Conservation (phyloP, 2,888 invertebrate genomes). For the Kryphioiulus occultus region DNA sequence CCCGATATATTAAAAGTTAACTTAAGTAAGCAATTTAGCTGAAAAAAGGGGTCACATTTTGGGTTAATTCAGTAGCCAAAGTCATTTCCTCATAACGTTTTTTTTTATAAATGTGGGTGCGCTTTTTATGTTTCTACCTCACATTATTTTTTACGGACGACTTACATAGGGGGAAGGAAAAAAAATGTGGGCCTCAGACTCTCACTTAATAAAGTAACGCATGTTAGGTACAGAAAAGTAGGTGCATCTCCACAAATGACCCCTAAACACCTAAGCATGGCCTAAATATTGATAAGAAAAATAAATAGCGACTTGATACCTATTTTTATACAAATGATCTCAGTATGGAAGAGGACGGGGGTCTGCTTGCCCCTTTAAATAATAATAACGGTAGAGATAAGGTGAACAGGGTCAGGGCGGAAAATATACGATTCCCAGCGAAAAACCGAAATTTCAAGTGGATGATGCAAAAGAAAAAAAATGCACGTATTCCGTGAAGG, state of each 20-base stretch:
- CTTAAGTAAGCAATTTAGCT: constrained; percentile 22
- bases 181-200: background rate
- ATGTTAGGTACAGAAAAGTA: background rate
- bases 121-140: constrained; percentile 25
- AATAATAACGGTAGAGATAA: constrained; percentile 20
- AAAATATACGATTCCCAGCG: constrained; percentile 25
- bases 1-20: constrained; percentile 31
- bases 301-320: constrained; percentile 31
- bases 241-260: constrained; percentile 31
- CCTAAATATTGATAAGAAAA: constrained; percentile 35
- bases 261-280: constrained; percentile 35
- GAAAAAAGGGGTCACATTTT: constrained; percentile 22
- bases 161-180: background rate
- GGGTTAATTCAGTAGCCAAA: constrained; percentile 31
- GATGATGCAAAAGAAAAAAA: constrained; percentile 11
- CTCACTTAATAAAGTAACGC: constrained; percentile 28
- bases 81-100: constrained; percentile 9
- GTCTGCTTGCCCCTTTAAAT: constrained; percentile 25
- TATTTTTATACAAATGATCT: constrained; percentile 25
- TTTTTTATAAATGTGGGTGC: constrained; percentile 20
- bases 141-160: background rate
- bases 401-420: constrained; percentile 26
- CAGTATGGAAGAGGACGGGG: constrained; percentile 29
- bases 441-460: background rate
- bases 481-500: constrained; percentile 13